Evolutionary conservation across 2,113 vertebrate genomes (phyloP).

Genomic region (Cebus imitator): DNA sequence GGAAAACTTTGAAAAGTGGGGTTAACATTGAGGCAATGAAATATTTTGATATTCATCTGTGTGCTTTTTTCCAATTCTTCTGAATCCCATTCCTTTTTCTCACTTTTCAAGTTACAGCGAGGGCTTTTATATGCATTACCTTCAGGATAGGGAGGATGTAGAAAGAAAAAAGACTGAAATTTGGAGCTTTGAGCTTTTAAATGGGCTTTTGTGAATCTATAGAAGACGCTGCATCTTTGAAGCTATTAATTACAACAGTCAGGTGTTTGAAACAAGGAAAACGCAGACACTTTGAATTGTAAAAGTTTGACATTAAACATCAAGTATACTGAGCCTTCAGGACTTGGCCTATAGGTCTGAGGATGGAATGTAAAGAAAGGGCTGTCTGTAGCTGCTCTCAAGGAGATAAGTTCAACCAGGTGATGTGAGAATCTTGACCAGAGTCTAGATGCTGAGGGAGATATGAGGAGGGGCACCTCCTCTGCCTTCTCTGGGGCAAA

Average conservation of each 20-base stretch:
- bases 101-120: background rate
- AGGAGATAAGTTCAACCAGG: background rate
- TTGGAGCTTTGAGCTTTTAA: constrained; percentile 20
- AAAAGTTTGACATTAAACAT: background rate
- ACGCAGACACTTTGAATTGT: background rate
- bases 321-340: background rate
- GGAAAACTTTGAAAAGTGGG: background rate
- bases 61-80: background rate
- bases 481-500: background rate
- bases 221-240: background rate
- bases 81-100: background rate
- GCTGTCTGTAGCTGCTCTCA: background rate
- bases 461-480: background rate
- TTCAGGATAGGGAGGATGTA: background rate
- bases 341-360: background rate
- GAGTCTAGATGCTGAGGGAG: background rate
- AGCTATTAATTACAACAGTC: constrained; percentile 18
- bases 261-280: constrained; percentile 12
- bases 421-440: background rate
- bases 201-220: background rate
- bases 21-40: background rate
- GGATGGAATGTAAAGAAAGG: background rate
- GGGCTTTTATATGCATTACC: constrained; percentile 13
- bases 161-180: background rate
- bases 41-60: background rate